A percentile compares a stretch with the other conserved stretches of the same genome.
Evolutionary conservation across 1,140 invertebrate genomes (phyloP).

Genomic region (Ostrea edulis): DNA sequence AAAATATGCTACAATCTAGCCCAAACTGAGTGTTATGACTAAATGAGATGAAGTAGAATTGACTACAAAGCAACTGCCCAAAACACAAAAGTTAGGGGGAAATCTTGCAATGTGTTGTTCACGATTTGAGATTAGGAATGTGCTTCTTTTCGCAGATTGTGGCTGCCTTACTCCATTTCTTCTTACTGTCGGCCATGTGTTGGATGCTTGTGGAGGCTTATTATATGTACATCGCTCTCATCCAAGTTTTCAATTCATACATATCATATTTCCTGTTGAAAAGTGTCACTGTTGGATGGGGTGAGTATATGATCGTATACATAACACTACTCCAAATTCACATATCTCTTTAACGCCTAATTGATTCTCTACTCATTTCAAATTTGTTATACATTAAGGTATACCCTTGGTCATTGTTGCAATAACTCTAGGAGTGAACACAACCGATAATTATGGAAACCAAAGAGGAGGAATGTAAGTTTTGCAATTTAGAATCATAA

Average conservation of each 20-base stretch:
- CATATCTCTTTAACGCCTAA: neutral
- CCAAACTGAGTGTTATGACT: no score
- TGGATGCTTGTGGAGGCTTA: slow-evolving; percentile 78
- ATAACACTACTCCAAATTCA: neutral
- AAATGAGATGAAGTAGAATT: no score
- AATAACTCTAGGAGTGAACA: slow-evolving; percentile 73
- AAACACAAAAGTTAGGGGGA: no score
- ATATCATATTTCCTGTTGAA: slow-evolving; percentile 81
- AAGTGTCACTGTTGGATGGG: slow-evolving; percentile 80
- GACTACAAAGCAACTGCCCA: no score
- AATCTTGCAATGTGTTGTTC: no score
- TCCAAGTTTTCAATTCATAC: slow-evolving; percentile 78
- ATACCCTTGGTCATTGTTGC: slow-evolving; percentile 75
- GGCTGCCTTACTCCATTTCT: slow-evolving; percentile 74
- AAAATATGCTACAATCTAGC: no score
- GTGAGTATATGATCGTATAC: slow-evolving; percentile 74
- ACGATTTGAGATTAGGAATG: no score
- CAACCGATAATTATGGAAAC: slow-evolving; percentile 72
- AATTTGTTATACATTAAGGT: slow-evolving; percentile 72
- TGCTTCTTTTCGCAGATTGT: slow-evolving; percentile 65
- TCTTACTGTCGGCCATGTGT: slow-evolving; percentile 70
- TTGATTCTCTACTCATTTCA: neutral
- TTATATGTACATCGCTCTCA: slow-evolving; percentile 77
- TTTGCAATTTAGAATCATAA: no score
- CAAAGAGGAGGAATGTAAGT: slow-evolving; percentile 70